phyloP scores from a whole-genome alignment of 2,888 invertebrate species.

The Oxytorus armatus region DNA sequence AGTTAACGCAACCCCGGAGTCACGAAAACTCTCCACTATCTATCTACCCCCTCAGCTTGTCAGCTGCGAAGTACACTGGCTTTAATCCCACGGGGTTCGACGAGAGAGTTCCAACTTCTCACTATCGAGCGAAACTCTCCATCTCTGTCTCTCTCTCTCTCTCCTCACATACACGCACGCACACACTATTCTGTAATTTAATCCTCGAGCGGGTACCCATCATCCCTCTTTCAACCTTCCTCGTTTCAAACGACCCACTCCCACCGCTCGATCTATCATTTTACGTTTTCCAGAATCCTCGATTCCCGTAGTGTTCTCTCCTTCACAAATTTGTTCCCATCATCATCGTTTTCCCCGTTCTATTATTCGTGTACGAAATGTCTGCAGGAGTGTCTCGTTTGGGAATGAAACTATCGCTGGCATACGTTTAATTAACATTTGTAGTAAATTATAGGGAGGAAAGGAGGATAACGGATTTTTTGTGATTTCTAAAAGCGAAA shows the following conservation, averaged over 20 bases:
- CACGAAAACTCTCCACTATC: slow-evolving; percentile 44
- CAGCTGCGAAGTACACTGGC: slow-evolving; percentile 76
- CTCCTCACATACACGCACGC: slow-evolving; percentile 4
- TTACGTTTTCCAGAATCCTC: slow-evolving; percentile 10
- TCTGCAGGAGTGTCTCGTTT: neutral
- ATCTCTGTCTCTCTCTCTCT: slow-evolving; percentile 23
- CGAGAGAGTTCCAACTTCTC: slow-evolving; percentile 68
- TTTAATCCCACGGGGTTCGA: slow-evolving; percentile 70
- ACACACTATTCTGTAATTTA: slow-evolving; percentile 49
- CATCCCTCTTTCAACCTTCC: slow-evolving; percentile 34
- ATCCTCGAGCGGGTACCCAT: slow-evolving; percentile 57
- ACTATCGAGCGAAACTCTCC: slow-evolving; percentile 70
- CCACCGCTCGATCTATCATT: slow-evolving; percentile 33
- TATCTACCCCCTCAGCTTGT: slow-evolving; percentile 68
- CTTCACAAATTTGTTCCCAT: slow-evolving; percentile 47
- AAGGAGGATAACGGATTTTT: slow-evolving; percentile 19
- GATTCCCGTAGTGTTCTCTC: slow-evolving; percentile 5
- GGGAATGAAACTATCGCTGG: neutral
- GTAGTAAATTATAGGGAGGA: slow-evolving; percentile 44
- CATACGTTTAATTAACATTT: slow-evolving; percentile 47
- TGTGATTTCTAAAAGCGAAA: slow-evolving; percentile 21
- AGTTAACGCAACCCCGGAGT: slow-evolving; percentile 47
- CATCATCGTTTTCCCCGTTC: slow-evolving; percentile 21
- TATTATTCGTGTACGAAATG: slow-evolving; percentile 22
- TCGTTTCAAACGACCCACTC: neutral